Evolutionary conservation across 53 echinoderm and acorn worm genomes (phyloP).

Genomic region (Temnopleurus reevesii): DNA sequence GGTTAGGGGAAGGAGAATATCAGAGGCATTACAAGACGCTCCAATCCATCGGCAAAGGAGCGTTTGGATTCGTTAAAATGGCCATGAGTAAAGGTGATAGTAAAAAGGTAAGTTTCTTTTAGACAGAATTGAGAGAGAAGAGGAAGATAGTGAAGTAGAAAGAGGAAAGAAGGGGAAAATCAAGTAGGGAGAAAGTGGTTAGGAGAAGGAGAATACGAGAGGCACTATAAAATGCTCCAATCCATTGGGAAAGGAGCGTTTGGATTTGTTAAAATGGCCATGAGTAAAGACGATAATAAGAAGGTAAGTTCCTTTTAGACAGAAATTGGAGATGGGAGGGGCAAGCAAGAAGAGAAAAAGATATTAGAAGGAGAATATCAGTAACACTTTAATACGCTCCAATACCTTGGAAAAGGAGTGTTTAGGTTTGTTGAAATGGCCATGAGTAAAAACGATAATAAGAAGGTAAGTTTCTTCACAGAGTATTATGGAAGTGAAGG

Average conservation of each 20-base stretch:
- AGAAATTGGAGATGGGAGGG: too few relatives aligned
- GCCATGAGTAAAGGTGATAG: conserved; percentile 78
- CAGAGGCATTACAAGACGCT: conserved; percentile 80
- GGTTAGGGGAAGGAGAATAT: conserved; percentile 79
- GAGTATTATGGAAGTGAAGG: too few relatives aligned
- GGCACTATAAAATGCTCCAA: conserved; percentile 51
- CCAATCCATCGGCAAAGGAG: conserved; percentile 95
- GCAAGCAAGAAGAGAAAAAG: too few relatives aligned
- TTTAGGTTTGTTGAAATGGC: conserved; percentile 99
- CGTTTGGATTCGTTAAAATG: conserved; percentile 98
- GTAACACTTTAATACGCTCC: conserved; percentile 76
- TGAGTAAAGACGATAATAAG: conserved; percentile 68
- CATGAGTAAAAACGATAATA: conserved; percentile 46
- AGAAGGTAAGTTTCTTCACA: too few relatives aligned
- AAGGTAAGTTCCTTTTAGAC: conserved; percentile 6
- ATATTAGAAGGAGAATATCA: conserved; percentile 68
- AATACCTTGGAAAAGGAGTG: conserved; percentile 94
- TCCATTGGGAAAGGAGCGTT: conserved; percentile 93
- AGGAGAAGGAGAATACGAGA: not conserved
- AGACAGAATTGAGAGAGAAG: too few relatives aligned
- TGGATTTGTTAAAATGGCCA: conserved; percentile 94
- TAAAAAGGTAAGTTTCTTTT: conserved; percentile 53
- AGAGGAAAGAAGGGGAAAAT: too few relatives aligned
- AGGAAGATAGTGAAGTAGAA: too few relatives aligned
- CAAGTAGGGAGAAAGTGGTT: too few relatives aligned